Base-by-base conservation (phyloP, 2,888 invertebrate genomes). In the Diarsia dahlii region DNA sequence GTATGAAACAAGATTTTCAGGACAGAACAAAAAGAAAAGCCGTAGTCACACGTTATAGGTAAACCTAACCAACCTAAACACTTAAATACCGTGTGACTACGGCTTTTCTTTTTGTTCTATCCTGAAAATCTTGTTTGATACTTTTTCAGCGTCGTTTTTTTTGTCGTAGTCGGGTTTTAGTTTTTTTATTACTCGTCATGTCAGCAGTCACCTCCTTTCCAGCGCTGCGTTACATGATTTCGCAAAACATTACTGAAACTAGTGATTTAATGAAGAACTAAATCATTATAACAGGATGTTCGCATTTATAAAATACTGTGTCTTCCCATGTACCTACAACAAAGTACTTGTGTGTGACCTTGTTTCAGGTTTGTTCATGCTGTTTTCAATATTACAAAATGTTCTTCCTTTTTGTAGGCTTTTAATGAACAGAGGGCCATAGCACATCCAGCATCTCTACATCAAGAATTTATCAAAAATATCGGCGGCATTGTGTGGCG, bases 401-500 rank as follows among this genome's bases (percentile, higher is more conserved):
- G 9, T 9, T 45, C 4, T 45, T 63, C 4, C 18, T 28, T 28
- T 28, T 28, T 28, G 28, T 28, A 28, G 28, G 28, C 28, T 28
- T 28, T 28, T 28, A 28, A 18, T 50, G 12, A 28, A 62, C 0
- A 45, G 5, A 46, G 34, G 8, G 39, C 39, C 0, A 46, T 13
- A 28, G 6, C 85, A 73, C 64, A 80, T 87, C 88, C 54, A 88
- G 87, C n/a, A 56, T 15, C 0, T 0, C 2, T 68, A 74, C 0
- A 76, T 80, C 81, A 13, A 48, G 20, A 65, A 69, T 67, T 56
- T 71, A 85, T 74, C 52, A 80, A 71, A 79, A 84, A 85, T 87
- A 86, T 87, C 83, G 56, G 73, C 78, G 76, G 81, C 82, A 85
- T 88, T 85, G 90, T 85, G 46, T 80, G 76, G 56, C 70, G 66